Evolutionary conservation across 2,888 invertebrate genomes (phyloP).

Genomic region (Lomographa bimaculata): DNA sequence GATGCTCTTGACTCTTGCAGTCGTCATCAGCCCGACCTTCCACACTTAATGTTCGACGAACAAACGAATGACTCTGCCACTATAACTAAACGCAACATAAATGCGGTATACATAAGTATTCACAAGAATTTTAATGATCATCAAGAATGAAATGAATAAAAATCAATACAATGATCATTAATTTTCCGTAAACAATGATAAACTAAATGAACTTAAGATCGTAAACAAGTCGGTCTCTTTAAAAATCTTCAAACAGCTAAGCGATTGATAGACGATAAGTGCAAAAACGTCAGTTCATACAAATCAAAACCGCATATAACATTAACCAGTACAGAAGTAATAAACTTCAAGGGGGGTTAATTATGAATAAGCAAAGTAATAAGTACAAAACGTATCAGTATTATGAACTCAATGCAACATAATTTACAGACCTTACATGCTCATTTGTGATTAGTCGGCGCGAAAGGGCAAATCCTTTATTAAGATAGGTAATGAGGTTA

Average conservation of each 20-base stretch:
- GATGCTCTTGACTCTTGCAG: conserved; percentile 57
- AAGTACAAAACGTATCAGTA: conserved; percentile 68
- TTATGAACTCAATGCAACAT: conserved; percentile 79
- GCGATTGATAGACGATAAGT: conserved; percentile 47
- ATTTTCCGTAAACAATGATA: conserved; percentile 40
- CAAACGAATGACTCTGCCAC: conserved; percentile 56
- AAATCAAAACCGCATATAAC: conserved; percentile 61
- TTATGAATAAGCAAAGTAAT: conserved; percentile 80
- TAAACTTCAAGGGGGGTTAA: conserved; percentile 80
- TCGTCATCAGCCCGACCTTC: conserved; percentile 77
- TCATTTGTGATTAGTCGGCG: conserved; percentile 83
- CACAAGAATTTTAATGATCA: conserved; percentile 33
- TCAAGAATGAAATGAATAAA: conserved; percentile 28
- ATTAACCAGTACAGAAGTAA: conserved; percentile 77
- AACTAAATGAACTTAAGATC: conserved; percentile 36
- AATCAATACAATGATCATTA: conserved; percentile 31
- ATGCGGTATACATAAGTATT: conserved; percentile 29
- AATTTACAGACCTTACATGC: conserved; percentile 83
- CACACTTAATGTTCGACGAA: conserved; percentile 73
- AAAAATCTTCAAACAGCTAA: conserved; percentile 42
- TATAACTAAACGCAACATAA: conserved; percentile 33
- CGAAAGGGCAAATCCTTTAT: conserved; percentile 84
- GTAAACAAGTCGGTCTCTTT: conserved; percentile 38
- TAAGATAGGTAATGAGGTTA: conserved; percentile 84
- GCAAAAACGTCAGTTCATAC: conserved; percentile 46